Base-by-base conservation (phyloP, 2,888 invertebrate species). In the Noctua janthe region DNA sequence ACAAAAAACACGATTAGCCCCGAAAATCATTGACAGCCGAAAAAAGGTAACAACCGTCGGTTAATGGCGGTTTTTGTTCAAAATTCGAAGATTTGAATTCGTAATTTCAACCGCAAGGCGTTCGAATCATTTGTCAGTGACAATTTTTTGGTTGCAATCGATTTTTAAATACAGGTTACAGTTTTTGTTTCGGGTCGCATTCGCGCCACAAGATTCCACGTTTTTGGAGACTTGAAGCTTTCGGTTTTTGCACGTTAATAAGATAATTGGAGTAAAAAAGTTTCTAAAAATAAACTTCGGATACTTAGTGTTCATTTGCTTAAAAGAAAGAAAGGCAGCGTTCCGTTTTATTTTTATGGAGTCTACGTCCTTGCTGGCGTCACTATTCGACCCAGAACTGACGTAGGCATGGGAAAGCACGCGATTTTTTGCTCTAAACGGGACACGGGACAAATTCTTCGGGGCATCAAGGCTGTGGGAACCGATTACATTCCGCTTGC, bases 51-150 rank as follows among this genome's bases (percentile, higher is more conserved):
- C 95, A 94, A 94, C 95, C 94, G 93, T 91, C 94, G 89, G 94
- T 95, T 97, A 97, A 97, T 97, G 96, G 96, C 92, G 94, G 95
- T 97, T 97, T 97, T 97, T 97, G 96, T 97, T 95, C 94, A 91
- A 94, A 96, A 95, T 94, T 94, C 94, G 94, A 97, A 96, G 96
- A 96, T 97, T 97, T 96, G 97, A 96, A 96, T 97, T 95, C 96
- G 96, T 97, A 96, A 97, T 97, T 97, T 94, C 94, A 94, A 96
- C 97, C 97, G 94, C 97, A 96, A 96, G 96, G 94, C 96, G 95
- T 96, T 96, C 95, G 96, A 96, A 96, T 96, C 97, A 97, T 97
- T 97, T 96, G 97, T 97, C 97, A 97, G 96, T 97, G 97, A 97
- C 97, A 97, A 96, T 97, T 96, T 96, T 96, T 97, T 96, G 94